Evolutionary conservation across 2,797 vertebrate genomes (phyloP), one percentile per base, ranked within the genome.

Genomic region (Pteronotus mesoamericanus): DNA sequence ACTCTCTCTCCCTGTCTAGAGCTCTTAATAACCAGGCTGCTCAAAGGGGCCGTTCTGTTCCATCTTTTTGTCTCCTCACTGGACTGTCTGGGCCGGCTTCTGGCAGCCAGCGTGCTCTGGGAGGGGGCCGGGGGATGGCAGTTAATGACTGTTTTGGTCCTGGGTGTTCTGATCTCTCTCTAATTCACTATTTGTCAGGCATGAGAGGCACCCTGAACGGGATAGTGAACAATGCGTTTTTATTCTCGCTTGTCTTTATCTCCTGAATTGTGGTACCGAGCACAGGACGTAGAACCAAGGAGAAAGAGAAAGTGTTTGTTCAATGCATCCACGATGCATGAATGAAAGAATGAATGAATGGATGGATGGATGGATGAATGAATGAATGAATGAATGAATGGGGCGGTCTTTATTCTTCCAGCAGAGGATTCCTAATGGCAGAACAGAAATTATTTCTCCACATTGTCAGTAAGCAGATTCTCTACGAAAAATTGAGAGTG

Each of bases 131-230:
- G 64, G 34, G 88, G 80, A 96, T 3, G 89, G 93, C 26, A 11
- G 78, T 85, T 97, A 98, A 98, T 97, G 90, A 96, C 96, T 98
- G 95, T 79, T 98, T 98, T 98, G 97, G 95, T 96, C 94, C 98
- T 46, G 93, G 71, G 85, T 96, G 94, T 92, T 95, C 96, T 98
- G 92, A 97, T 97, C 90, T 97, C 89, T 64, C 96, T 97, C 98
- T 98, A 96, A 97, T 97, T 98, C 95, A 93, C 95, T 85, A 96
- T 98, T 98, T 98, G 89, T 94, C 74, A 92, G 95, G 93, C 87
- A 51, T 83, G 97, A 97, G 42, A 96, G 84, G 84, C 96, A 88
- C 48, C 95, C 59, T 53, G 39, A 94, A 44, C 29, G 72, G 84
- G 86, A 53, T 21, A 0, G 14, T 0, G 84, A 96, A 91, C 92